Percentiles rank a stretch among this genome's conserved stretches.
These are phyloP conservation scores for Meteorus cinctellus DNA, from an alignment of 2,888 invertebrate species.

Conservation along the genomic window DNA sequence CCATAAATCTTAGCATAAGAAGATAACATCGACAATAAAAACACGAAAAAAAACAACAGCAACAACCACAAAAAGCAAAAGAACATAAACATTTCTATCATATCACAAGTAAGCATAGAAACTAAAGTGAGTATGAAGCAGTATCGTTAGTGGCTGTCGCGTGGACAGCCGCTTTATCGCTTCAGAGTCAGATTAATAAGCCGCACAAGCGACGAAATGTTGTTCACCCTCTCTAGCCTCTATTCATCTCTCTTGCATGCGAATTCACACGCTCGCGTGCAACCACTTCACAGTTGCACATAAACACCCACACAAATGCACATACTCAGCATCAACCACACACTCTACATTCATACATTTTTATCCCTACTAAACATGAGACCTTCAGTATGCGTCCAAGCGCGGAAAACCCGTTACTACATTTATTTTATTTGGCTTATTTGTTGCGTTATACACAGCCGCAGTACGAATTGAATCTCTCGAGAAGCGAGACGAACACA, in stretches of 20 bases:
- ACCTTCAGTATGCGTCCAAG: conserved; percentile 3
- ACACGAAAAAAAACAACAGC: conserved; percentile 7
- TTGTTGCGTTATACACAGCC: conserved; percentile 56
- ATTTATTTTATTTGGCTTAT: conserved; percentile 69
- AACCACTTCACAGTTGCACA: conserved; percentile 36
- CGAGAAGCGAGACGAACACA: conserved; percentile 26
- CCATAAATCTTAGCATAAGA: conserved; percentile 4
- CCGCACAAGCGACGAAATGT: conserved; percentile 57
- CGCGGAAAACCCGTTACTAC: conserved; percentile 50
- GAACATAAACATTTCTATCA: conserved; percentile 19
- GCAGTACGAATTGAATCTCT: conserved; percentile 45
- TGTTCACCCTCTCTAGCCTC: conserved; percentile 22
- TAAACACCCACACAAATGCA: not conserved
- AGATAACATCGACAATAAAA: conserved; percentile 10
- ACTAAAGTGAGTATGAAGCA: conserved; percentile 60
- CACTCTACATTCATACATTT: not conserved
- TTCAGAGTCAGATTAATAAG: conserved; percentile 70
- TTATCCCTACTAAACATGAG: not conserved
- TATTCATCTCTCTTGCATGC: conserved; percentile 47
- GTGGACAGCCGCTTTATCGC: conserved; percentile 67
- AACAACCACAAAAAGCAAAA: conserved; percentile 26
- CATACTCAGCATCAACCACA: not conserved
- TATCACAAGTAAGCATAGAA: conserved; percentile 19
- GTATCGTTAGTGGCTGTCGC: conserved; percentile 63
- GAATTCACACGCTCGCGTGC: conserved; percentile 47